These are phyloP conservation scores for Ginglymostoma cirratum DNA, from an alignment of 2,113 vertebrate genomes.

Conservation along the genomic window DNA sequence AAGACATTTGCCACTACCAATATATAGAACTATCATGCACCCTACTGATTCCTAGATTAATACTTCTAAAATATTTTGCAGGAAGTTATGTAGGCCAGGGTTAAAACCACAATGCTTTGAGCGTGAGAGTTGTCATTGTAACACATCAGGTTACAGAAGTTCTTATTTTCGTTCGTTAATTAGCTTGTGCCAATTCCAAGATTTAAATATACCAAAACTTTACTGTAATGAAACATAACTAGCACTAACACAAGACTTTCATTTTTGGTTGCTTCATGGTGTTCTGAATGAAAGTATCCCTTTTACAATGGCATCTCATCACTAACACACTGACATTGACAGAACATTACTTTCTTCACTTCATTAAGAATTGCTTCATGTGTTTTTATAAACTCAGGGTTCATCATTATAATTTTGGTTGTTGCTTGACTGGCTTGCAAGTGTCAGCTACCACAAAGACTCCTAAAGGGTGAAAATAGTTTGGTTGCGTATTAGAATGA, in stretches of 20 bases:
- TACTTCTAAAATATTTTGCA: not conserved
- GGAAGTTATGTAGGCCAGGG: not conserved
- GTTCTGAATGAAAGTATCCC: not conserved
- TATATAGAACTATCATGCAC: not conserved
- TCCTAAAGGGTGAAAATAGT: not conserved
- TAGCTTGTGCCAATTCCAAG: not conserved
- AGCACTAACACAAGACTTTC: not conserved
- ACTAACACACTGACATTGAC: not conserved
- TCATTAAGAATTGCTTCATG: not conserved
- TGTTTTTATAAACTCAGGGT: not conserved
- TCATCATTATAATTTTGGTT: not conserved
- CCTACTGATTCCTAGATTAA: slow-evolving; percentile 2
- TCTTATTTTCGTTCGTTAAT: not conserved
- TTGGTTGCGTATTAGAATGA: not conserved
- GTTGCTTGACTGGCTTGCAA: not conserved
- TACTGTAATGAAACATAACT: not conserved
- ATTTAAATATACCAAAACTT: not conserved
- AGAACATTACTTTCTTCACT: not conserved
- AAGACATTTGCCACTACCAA: not conserved
- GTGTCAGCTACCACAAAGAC: not conserved
- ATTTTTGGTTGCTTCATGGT: not conserved
- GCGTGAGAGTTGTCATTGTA: not conserved
- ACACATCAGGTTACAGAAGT: not conserved
- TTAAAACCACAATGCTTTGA: not conserved
- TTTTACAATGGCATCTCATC: not conserved